phyloP scores from a whole-genome alignment of 2,888 invertebrate species.

The Ischnura elegans region DNA sequence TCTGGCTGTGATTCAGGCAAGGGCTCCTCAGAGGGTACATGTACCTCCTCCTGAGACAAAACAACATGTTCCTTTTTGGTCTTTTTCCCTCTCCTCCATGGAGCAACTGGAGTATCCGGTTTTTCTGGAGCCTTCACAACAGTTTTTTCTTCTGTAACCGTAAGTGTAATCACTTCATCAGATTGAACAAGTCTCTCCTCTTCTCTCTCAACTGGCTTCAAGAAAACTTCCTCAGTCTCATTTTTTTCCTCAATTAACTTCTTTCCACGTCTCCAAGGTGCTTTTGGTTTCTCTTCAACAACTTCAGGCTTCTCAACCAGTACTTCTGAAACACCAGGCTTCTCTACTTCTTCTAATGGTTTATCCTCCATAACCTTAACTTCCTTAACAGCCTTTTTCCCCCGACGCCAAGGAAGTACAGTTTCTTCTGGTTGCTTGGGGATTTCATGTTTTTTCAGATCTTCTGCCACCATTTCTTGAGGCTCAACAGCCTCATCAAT shows the following conservation, averaged over 20 bases:
- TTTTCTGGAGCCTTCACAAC: background rate
- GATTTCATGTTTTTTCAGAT: background rate
- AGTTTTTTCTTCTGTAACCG: background rate
- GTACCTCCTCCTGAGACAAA: background rate
- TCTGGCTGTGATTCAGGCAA: conserved; percentile 48
- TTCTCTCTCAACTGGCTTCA: conserved; percentile 72
- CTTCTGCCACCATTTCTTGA: background rate
- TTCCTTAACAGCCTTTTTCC: background rate
- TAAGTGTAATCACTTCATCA: background rate
- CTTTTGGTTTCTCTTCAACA: conserved; percentile 72
- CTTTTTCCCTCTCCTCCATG: conserved; percentile 70
- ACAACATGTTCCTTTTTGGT: conserved; percentile 72
- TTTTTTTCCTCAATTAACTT: background rate
- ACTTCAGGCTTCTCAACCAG: conserved; percentile 57
- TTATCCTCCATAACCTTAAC: conserved; percentile 59
- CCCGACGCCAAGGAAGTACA: conserved; percentile 36
- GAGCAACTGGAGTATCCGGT: conserved; percentile 67
- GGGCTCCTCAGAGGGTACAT: background rate
- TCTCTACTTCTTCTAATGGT: conserved; percentile 72
- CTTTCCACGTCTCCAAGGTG: background rate
- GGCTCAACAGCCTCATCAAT: conserved; percentile 6
- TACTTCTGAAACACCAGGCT: conserved; percentile 55
- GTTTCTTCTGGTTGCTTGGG: background rate
- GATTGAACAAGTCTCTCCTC: background rate
- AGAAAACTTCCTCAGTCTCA: conserved; percentile 72